Evolutionary conservation across 2,113 vertebrate genomes (phyloP).

Genomic region (Mormyrus iriodes): DNA sequence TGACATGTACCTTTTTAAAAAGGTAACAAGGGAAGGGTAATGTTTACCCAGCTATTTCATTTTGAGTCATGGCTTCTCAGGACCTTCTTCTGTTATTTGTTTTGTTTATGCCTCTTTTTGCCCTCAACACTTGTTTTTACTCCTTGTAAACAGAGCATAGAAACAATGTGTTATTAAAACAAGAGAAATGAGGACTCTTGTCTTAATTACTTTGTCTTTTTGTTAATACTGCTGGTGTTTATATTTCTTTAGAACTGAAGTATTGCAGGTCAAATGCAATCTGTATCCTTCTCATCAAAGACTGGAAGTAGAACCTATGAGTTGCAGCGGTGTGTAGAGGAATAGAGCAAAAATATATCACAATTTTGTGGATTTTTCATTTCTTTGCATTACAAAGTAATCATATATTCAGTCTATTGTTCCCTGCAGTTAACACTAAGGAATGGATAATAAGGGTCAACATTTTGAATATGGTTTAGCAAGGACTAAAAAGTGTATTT

Average conservation of each 20-base stretch:
- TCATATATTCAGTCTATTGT: not conserved
- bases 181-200: constrained; percentile 54
- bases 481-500: not conserved
- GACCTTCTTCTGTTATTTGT: constrained; percentile 61
- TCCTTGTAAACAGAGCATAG: constrained; percentile 73
- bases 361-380: not conserved
- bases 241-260: not conserved
- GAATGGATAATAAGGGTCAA: not conserved
- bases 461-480: not conserved
- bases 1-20: constrained; percentile 51
- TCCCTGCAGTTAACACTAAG: not conserved
- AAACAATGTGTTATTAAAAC: constrained; percentile 76
- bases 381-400: not conserved
- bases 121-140: constrained; percentile 64
- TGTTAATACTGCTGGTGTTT: not conserved
- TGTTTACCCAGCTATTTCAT: constrained; percentile 35
- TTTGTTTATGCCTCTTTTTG: constrained; percentile 56
- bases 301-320: not conserved
- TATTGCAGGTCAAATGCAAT: not conserved
- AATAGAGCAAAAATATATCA: not conserved
- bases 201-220: not conserved
- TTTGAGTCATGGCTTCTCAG: constrained; percentile 53
- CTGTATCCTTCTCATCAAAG: not conserved
- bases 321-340: not conserved
- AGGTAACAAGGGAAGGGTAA: constrained; percentile 40